Percentiles rank a stretch among this genome's conserved stretches.
phyloP scores from a whole-genome alignment of 2,113 vertebrate species.

The Ophthalmolycus amberensis region DNA sequence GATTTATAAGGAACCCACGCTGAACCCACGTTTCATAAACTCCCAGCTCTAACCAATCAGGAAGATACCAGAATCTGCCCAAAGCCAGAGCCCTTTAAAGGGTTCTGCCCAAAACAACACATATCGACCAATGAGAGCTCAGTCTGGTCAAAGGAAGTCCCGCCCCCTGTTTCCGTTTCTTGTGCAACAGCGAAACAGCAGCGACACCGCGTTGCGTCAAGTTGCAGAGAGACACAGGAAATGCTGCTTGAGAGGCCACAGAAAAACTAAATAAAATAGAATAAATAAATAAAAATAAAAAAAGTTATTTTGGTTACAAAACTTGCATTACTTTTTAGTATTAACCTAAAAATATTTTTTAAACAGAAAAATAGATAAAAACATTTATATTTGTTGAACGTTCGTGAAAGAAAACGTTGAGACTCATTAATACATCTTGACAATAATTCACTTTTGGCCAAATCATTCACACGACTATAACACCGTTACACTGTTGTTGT shows the following conservation, averaged over 20 bases:
- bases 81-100: too few relatives aligned
- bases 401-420: neutral
- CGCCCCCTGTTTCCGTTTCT: conserved; percentile 22
- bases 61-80: neutral
- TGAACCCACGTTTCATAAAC: conserved; percentile 6
- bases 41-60: neutral
- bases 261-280: neutral
- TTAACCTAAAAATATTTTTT: too few relatives aligned
- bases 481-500: too few relatives aligned
- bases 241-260: neutral
- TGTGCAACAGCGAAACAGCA: conserved; percentile 44
- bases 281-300: neutral
- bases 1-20: too few relatives aligned
- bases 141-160: conserved; percentile 1
- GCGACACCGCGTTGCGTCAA: neutral
- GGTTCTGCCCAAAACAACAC: conserved; percentile 30
- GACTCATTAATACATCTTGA: too few relatives aligned
- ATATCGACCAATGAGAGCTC: neutral
- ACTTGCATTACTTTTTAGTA: accelerated
- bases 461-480: too few relatives aligned
- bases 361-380: neutral
- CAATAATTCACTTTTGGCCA: too few relatives aligned
- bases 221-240: neutral
- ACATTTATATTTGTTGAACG: neutral
- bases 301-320: neutral